These are phyloP conservation scores for Lycaon pictus DNA, from an alignment of 2,113 vertebrate species.

Conservation along the genomic window DNA sequence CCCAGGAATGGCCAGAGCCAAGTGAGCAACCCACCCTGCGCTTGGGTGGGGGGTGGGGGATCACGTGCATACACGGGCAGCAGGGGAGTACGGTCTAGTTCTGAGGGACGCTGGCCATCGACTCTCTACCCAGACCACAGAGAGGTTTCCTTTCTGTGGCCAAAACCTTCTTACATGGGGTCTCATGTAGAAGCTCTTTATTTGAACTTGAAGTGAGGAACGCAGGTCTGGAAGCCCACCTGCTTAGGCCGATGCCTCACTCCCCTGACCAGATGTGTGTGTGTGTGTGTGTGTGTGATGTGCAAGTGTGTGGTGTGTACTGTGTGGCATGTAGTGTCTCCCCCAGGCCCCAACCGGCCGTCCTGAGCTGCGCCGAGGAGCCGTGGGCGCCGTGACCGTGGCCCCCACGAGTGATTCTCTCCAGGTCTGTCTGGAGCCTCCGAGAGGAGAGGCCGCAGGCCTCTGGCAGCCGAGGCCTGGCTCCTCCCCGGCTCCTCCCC, in stretches of 20 bases:
- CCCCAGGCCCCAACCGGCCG: too few relatives aligned
- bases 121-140: not conserved
- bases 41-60: not conserved
- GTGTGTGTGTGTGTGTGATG: not conserved
- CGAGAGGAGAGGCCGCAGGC: not conserved
- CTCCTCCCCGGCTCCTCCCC: too few relatives aligned
- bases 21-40: not conserved
- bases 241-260: too few relatives aligned
- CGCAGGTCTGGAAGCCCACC: too few relatives aligned
- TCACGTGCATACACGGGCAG: not conserved
- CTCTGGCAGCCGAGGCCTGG: not conserved
- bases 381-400: accelerated
- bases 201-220: not conserved
- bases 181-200: accelerated
- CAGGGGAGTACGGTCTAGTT: not conserved
- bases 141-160: not conserved
- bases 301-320: not conserved
- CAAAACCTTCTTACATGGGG: accelerated
- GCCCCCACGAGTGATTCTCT: accelerated
- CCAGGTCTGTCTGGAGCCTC: not conserved
- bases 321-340: too few relatives aligned
- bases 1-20: accelerated
- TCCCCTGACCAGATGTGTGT: too few relatives aligned
- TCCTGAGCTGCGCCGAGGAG: not conserved
- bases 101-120: not conserved